Evolutionary conservation across 2,888 invertebrate species (phyloP).

Genomic region (Drosophila eohydei): DNA sequence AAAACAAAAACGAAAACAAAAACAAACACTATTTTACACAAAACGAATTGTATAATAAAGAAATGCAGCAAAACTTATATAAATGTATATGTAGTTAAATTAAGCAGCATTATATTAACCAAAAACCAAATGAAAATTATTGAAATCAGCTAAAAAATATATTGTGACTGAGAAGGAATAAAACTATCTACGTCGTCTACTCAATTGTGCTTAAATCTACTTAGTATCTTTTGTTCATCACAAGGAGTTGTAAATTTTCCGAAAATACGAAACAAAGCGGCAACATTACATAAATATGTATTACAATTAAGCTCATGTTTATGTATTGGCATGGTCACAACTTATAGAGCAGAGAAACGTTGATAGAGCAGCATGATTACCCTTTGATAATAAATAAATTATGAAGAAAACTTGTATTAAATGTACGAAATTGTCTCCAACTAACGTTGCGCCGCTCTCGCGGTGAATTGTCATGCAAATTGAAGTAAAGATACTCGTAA

Average conservation of each 20-base stretch:
- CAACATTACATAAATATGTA: slow-evolving; percentile 17
- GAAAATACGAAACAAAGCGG: slow-evolving; percentile 22
- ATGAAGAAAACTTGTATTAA: slow-evolving; percentile 60
- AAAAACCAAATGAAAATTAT: slow-evolving; percentile 65
- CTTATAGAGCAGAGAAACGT: slow-evolving; percentile 18
- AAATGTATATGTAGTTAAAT: slow-evolving; percentile 72
- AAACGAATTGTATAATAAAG: slow-evolving; percentile 62
- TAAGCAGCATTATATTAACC: slow-evolving; percentile 79
- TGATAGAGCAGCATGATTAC: slow-evolving; percentile 33
- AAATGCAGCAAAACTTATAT: slow-evolving; percentile 73
- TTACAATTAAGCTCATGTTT: slow-evolving; percentile 45
- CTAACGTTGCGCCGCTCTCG: slow-evolving; percentile 28
- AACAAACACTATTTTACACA: slow-evolving; percentile 56
- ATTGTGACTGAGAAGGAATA: slow-evolving; percentile 66
- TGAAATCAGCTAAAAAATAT: slow-evolving; percentile 63
- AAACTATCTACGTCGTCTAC: slow-evolving; percentile 55
- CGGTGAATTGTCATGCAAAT: slow-evolving; percentile 38
- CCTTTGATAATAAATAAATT: slow-evolving; percentile 52
- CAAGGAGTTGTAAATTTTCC: slow-evolving; percentile 55
- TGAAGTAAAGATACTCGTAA: slow-evolving; percentile 48
- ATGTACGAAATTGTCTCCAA: slow-evolving; percentile 64
- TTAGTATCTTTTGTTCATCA: slow-evolving; percentile 49
- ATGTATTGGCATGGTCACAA: slow-evolving; percentile 33
- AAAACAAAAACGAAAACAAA: slow-evolving; percentile 1
- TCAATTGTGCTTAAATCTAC: slow-evolving; percentile 61